These are phyloP conservation scores for Hypena proboscidalis DNA, from an alignment of 2,888 invertebrate genomes.

Conservation along the genomic window DNA sequence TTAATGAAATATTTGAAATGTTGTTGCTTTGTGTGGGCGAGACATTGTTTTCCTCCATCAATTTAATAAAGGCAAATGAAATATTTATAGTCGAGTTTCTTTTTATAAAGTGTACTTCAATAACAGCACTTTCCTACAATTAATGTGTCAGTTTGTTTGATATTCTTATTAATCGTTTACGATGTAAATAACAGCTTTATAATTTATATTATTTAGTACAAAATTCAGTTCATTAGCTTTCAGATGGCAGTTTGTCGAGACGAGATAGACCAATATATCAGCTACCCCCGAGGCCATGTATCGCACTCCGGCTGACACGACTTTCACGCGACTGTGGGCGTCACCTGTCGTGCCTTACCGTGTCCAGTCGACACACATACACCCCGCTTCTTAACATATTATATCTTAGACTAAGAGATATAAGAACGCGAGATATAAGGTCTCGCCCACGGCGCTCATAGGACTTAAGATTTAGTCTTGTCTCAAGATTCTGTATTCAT, in stretches of 20 bases:
- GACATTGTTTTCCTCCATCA: conserved; percentile 2
- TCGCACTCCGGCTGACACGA: conserved; percentile 46
- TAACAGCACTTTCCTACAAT: conserved; percentile 6
- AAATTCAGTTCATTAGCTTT: conserved; percentile 42
- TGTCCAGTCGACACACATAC: conserved; percentile 38
- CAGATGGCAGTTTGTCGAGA: conserved; percentile 25
- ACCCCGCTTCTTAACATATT: conserved; percentile 17
- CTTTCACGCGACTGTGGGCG: conserved; percentile 70
- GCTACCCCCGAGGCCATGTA: conserved; percentile 44
- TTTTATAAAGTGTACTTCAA: not conserved
- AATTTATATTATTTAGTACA: conserved; percentile 10
- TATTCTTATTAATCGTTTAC: conserved; percentile 3
- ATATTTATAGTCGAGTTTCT: conserved; percentile 5
- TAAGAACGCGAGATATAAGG: conserved; percentile 29
- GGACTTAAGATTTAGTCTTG: conserved; percentile 37
- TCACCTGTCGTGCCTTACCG: conserved; percentile 66
- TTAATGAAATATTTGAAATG: conserved; percentile 28
- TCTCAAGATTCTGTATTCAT: conserved; percentile 35
- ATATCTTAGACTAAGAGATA: conserved; percentile 30
- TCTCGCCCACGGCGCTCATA: conserved; percentile 46
- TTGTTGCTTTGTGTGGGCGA: conserved; percentile 17
- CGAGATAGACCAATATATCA: conserved; percentile 42
- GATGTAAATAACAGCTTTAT: conserved; percentile 7
- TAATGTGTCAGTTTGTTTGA: conserved; percentile 6
- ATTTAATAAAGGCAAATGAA: not conserved